A percentile compares a stretch with the other conserved stretches of the same genome.
phyloP scores from a whole-genome alignment of 2,113 vertebrate genomes.

The Semicossyphus pulcher region DNA sequence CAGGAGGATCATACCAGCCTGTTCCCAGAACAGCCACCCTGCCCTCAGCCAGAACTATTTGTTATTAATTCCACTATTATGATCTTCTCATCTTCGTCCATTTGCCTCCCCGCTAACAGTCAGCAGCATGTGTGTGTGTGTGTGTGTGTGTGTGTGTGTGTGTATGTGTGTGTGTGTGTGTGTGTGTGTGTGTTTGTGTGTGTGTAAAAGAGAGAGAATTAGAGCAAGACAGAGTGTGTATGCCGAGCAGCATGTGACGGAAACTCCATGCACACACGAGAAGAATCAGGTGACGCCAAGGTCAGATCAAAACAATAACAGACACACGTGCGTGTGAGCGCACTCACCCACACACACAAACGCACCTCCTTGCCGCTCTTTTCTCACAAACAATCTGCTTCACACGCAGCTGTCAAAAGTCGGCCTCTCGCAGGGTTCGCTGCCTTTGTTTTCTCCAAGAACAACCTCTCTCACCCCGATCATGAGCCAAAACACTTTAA shows the following conservation, averaged over 20 bases:
- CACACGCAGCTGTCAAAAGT: slow-evolving; percentile 69
- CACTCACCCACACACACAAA: not conserved
- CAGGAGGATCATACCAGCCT: slow-evolving; percentile 44
- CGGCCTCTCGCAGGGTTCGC: slow-evolving; percentile 23
- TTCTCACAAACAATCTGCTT: slow-evolving; percentile 43
- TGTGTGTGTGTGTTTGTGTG: slow-evolving; percentile 37
- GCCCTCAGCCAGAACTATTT: slow-evolving; percentile 63
- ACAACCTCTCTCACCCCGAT: slow-evolving; percentile 40
- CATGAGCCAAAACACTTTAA: slow-evolving; percentile 32
- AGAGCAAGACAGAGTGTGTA: slow-evolving; percentile 3
- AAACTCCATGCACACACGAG: slow-evolving; percentile 45
- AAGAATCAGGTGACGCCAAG: slow-evolving; percentile 61
- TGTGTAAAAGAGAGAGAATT: not conserved
- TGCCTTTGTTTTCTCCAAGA: slow-evolving; percentile 45
- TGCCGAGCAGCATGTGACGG: slow-evolving; percentile 59
- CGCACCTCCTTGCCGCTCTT: not conserved
- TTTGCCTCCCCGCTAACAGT: slow-evolving; percentile 41
- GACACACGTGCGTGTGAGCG: slow-evolving; percentile 15
- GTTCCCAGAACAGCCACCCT: slow-evolving; percentile 68
- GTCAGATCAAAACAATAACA: slow-evolving; percentile 75
- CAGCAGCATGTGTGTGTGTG: slow-evolving; percentile 52
- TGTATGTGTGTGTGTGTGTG: slow-evolving; percentile 28
- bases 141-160: slow-evolving; percentile 38
- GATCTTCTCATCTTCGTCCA: slow-evolving; percentile 55
- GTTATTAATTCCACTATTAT: slow-evolving; percentile 74